Percentiles rank a stretch among this genome's conserved stretches.
These are phyloP conservation scores for Paradisaea rubra DNA, from an alignment of 2,113 vertebrate genomes.

Conservation along the genomic window DNA sequence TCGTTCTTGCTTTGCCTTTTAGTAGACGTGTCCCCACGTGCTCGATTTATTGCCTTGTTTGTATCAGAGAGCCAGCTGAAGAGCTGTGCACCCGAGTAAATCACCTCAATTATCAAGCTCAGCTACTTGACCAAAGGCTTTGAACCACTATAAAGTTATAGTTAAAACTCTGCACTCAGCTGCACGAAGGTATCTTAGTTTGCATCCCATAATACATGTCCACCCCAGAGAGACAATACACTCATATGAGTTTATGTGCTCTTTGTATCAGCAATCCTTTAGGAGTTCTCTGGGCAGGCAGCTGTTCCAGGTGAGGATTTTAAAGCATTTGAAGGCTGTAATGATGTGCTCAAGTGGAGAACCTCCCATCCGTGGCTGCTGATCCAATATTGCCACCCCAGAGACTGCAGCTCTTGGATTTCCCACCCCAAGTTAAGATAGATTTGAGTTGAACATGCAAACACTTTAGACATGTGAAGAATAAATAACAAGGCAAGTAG, in stretches of 20 bases:
- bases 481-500: not conserved
- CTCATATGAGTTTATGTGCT: too few relatives aligned
- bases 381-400: not conserved
- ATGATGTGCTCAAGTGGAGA: not conserved
- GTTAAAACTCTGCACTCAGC: not conserved
- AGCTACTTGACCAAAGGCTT: not conserved
- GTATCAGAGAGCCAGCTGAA: not conserved
- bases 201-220: not conserved
- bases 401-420: not conserved
- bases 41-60: not conserved
- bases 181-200: not conserved
- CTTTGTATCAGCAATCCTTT: rapidly evolving
- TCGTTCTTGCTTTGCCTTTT: not conserved
- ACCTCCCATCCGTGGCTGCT: rapidly evolving
- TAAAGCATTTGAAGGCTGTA: rapidly evolving
- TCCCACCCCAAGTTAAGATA: not conserved
- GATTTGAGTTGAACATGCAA: not conserved
- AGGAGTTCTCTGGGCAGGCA: rapidly evolving
- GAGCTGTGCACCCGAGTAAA: not conserved
- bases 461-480: not conserved
- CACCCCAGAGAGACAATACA: not conserved
- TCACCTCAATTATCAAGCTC: not conserved
- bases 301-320: not conserved
- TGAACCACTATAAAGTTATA: not conserved
- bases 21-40: not conserved